phyloP scores from a whole-genome alignment of 2,113 vertebrate species.

The Pelodiscus sinensis region DNA sequence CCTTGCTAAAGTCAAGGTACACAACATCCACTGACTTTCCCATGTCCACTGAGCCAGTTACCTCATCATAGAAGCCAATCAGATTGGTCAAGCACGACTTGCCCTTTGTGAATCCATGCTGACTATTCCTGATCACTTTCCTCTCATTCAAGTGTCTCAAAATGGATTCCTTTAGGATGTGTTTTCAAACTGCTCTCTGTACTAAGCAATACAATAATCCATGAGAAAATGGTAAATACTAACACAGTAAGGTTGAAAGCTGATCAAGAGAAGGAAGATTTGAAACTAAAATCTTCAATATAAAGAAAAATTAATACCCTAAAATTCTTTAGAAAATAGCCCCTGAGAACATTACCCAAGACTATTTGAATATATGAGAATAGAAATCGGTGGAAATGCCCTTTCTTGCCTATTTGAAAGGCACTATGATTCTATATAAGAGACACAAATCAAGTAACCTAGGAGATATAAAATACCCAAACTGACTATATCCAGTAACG shows the following conservation, averaged over 20 bases:
- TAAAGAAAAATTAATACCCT: constrained; percentile 8
- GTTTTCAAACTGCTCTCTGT: constrained; percentile 24
- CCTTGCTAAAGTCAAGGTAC: too few species aligned
- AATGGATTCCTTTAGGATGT: too few species aligned
- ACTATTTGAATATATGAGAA: constrained; percentile 12
- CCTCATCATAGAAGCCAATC: too few species aligned
- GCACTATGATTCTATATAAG: constrained; percentile 10
- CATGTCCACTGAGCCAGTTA: too few species aligned
- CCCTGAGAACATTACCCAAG: background rate
- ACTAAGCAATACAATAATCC: constrained; percentile 46
- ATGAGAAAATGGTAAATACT: constrained; percentile 23
- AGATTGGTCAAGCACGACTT: too few species aligned
- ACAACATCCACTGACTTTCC: too few species aligned
- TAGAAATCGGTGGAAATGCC: constrained; percentile 49
- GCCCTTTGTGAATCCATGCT: too few species aligned
- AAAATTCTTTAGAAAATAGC: constrained; percentile 7
- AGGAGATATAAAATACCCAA: constrained; percentile 9
- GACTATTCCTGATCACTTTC: too few species aligned
- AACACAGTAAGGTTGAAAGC: constrained; percentile 29
- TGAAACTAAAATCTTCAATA: background rate
- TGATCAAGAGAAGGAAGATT: constrained; percentile 9
- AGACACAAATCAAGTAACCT: background rate
- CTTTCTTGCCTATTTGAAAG: constrained; percentile 31
- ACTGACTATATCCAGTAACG: constrained; percentile 34
- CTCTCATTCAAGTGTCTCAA: too few species aligned